Evolutionary conservation across 2,113 vertebrate species (phyloP).

Genomic region (Okapia johnstoni): DNA sequence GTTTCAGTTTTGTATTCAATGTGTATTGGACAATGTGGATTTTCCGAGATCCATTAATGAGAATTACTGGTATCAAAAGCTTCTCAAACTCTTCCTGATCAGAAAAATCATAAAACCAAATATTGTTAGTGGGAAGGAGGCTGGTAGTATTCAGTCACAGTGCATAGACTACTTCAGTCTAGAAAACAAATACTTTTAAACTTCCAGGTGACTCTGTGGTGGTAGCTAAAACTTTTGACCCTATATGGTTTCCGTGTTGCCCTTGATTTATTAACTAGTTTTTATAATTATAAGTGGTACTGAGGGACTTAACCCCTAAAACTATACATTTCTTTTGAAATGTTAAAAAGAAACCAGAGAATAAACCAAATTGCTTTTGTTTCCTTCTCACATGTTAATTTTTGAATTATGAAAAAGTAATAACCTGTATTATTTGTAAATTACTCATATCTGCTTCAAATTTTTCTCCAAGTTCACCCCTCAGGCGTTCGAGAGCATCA

Average conservation of each 20-base stretch:
- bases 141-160: neutral
- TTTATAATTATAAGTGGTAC: neutral
- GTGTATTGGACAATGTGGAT: constrained; percentile 78
- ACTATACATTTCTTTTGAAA: constrained; percentile 24
- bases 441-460: constrained; percentile 82
- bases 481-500: constrained; percentile 82
- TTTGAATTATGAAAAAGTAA: constrained; percentile 43
- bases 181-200: neutral
- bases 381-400: neutral
- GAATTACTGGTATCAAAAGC: constrained; percentile 80
- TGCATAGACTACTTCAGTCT: neutral
- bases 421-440: constrained; percentile 82
- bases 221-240: neutral
- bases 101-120: constrained; percentile 51
- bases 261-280: constrained; percentile 4
- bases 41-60: constrained; percentile 80
- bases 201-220: neutral
- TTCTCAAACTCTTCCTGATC: constrained; percentile 87
- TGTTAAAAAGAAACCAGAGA: constrained; percentile 34
- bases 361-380: neutral
- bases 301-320: neutral
- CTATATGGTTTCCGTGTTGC: neutral
- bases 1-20: constrained; percentile 82
- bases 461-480: constrained; percentile 84
- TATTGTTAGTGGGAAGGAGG: neutral